phyloP scores from a whole-genome alignment of 2,797 vertebrate genomes.

The Sternotherus odoratus region DNA sequence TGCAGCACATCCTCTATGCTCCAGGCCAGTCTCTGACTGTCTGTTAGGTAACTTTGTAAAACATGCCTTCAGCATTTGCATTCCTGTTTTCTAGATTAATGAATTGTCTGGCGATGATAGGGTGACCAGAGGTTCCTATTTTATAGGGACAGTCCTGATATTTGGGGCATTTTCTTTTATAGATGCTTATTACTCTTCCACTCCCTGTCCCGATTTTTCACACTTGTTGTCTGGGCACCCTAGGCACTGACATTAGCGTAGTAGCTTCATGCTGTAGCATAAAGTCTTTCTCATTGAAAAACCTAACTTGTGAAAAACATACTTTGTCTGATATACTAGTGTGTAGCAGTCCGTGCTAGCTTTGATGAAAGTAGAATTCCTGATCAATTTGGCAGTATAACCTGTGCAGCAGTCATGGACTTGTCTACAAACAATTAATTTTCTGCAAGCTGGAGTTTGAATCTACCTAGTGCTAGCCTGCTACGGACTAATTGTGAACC shows the following conservation, averaged over 20 bases:
- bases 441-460: background rate
- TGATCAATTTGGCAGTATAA: background rate
- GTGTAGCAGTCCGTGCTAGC: background rate
- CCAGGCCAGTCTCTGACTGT: background rate
- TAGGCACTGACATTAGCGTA: background rate
- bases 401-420: background rate
- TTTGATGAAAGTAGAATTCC: background rate
- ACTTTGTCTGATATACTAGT: background rate
- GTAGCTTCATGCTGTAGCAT: background rate
- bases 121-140: too few species aligned
- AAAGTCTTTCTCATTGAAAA: background rate
- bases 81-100: background rate
- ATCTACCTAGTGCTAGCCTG: background rate
- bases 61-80: background rate
- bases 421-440: background rate
- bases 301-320: accelerated
- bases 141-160: too few species aligned
- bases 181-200: too few species aligned
- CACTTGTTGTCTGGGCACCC: too few species aligned
- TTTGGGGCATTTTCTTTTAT: too few species aligned
- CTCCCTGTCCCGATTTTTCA: too few species aligned
- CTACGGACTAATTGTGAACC: background rate
- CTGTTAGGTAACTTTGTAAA: background rate
- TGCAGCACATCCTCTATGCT: background rate
- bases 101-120: background rate